Evolutionary conservation across 2,113 vertebrate species (phyloP).

Genomic region (Pygoscelis antarcticus): DNA sequence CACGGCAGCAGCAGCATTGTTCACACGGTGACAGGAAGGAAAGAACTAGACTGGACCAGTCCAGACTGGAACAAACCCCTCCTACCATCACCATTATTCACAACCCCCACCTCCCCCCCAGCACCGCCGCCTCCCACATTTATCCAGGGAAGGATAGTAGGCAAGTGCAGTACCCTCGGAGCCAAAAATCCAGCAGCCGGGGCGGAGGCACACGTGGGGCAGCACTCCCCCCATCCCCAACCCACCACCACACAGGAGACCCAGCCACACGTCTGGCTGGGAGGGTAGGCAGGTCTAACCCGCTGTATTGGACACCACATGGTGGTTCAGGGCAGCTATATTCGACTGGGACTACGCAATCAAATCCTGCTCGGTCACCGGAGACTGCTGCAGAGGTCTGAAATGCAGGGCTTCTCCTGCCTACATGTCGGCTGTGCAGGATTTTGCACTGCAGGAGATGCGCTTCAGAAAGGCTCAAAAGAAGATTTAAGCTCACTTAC

Average conservation of each 20-base stretch:
- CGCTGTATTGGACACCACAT: fast-evolving
- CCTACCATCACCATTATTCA: constrained; percentile 66
- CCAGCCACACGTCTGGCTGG: fast-evolving
- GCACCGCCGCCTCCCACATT: not conserved
- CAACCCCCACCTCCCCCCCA: constrained; percentile 29
- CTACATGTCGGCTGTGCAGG: not conserved
- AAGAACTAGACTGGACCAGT: constrained; percentile 78
- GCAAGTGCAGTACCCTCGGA: not conserved
- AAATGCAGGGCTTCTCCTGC: not conserved
- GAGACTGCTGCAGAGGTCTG: constrained; percentile 19
- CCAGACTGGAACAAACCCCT: constrained; percentile 76
- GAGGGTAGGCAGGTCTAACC: not conserved
- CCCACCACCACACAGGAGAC: not conserved
- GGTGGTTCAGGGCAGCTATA: not conserved
- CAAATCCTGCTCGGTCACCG: not conserved
- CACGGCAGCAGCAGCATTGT: constrained; percentile 64
- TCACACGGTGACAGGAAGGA: constrained; percentile 71
- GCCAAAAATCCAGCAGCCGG: not conserved
- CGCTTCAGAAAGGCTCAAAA: not conserved
- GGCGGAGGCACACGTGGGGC: not conserved
- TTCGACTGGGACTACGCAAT: not conserved
- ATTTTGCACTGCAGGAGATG: not conserved
- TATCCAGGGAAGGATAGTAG: constrained; percentile 10
- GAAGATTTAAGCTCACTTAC: not conserved
- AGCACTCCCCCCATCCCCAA: not conserved